phyloP scores from a whole-genome alignment of 2,113 vertebrate species.

The Cranoglanis bouderius region DNA sequence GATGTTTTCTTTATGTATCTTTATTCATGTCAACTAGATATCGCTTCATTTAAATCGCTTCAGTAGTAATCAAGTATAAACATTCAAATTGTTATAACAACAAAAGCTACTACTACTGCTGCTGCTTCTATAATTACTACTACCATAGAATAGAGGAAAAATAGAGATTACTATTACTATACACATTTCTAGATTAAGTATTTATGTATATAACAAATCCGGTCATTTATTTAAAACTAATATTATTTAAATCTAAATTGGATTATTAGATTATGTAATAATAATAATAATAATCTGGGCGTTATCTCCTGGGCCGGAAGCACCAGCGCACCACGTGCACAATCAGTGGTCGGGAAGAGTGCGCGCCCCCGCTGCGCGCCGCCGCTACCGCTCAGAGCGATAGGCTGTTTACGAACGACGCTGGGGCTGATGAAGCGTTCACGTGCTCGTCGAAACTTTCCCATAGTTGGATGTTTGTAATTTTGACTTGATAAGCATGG shows the following conservation, averaged over 20 bases:
- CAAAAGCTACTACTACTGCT: background rate
- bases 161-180: background rate
- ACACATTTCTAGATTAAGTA: background rate
- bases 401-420: slow-evolving; percentile 67
- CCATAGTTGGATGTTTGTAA: too few species aligned
- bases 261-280: background rate
- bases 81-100: background rate
- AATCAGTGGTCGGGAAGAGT: background rate
- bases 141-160: background rate
- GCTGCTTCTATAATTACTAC: background rate
- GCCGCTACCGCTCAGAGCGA: slow-evolving; percentile 55
- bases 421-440: slow-evolving; percentile 58
- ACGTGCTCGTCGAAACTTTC: background rate
- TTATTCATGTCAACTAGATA: background rate
- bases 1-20: background rate
- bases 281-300: background rate
- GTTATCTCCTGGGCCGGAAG: background rate
- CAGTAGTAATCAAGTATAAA: background rate
- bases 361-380: background rate
- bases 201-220: background rate
- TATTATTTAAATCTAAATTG: background rate
- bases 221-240: background rate
- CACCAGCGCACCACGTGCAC: background rate
- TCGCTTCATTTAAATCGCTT: background rate
- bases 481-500: too few species aligned